Evolutionary conservation across 2,888 invertebrate genomes (phyloP), one percentile per base, ranked within the genome.

Genomic region (Megastigmus dorsalis): DNA sequence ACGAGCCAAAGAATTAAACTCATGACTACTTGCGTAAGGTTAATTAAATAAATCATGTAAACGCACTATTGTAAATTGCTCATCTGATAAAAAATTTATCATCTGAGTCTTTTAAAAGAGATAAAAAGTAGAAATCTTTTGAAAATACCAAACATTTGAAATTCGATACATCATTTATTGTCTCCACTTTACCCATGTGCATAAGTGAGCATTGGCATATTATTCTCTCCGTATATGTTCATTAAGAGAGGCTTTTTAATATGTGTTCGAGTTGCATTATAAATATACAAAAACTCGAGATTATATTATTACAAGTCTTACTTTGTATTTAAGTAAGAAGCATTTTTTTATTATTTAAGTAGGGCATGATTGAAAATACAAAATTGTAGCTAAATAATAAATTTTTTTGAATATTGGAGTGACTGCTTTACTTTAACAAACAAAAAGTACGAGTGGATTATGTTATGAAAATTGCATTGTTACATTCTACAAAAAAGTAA

Each of bases 321-420:
- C 30, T 55, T 33, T 63, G 45, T 36, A 55, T 48, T 65, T 41
- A 33, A 45, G 13, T 71, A 30, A 54, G n/a, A 69, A 71, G 63
- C 63, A 71, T 65, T 57, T 71, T n/a, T n/a, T 65, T 71, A 71
- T n/a, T 30, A 55, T 26, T 50, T 57, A 57, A 36, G 55, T 57
- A 13, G 43, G 38, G 30, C 0, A 30, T 28, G 28, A 54, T 45
- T 55, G 54, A 23, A n/a, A 45, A 55, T 13, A 33, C 5, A 52
- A 55, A 67, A 67, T 45, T 33, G n/a, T 9, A 45, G n/a, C n/a
- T 45, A 43, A 28, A 41, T 33, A 7, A 60, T 62, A 54, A n/a
- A n/a, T 70, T 62, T 52, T 54, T 63, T 69, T 28, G 50, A 68
- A 48, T 15, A 48, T 50, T 60, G 30, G 28, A 36, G 55, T 33